phyloP scores from a whole-genome alignment of 2,113 vertebrate genomes.

The Triplophysa siluroides region DNA sequence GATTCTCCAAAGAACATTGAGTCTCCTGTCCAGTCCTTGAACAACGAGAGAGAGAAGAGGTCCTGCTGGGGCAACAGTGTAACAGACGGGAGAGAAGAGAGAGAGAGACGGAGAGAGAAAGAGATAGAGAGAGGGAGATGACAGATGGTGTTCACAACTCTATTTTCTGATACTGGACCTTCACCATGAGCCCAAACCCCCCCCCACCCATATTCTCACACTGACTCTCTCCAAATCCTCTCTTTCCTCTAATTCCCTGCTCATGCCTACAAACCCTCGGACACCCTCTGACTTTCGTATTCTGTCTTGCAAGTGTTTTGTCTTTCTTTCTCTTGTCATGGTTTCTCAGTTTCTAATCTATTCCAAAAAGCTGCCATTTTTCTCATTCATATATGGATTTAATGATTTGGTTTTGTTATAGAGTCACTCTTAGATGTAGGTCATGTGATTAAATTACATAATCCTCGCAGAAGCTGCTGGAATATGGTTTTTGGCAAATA shows the following conservation, averaged over 20 bases:
- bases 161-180: conserved; percentile 85
- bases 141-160: conserved; percentile 85
- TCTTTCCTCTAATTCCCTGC: conserved; percentile 43
- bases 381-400: conserved; percentile 7
- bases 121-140: conserved; percentile 49
- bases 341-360: conserved; percentile 16
- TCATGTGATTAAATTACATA: conserved; percentile 53
- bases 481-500: conserved; percentile 48
- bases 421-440: conserved; percentile 37
- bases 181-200: conserved; percentile 69
- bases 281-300: conserved; percentile 31
- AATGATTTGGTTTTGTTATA: conserved; percentile 11
- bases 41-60: conserved; percentile 43
- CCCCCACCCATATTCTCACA: conserved; percentile 55
- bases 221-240: conserved; percentile 33
- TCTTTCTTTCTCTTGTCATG: conserved; percentile 13
- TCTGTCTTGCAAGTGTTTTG: conserved; percentile 37
- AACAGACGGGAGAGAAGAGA: conserved; percentile 48
- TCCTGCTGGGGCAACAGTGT: conserved; percentile 44
- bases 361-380: conserved; percentile 27
- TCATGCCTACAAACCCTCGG: conserved; percentile 21
- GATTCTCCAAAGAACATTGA: conserved; percentile 6
- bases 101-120: conserved; percentile 30
- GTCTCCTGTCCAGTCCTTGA: conserved; percentile 30
- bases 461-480: conserved; percentile 47